Percentiles rank a stretch among this genome's conserved stretches.
Evolutionary conservation across 2,113 vertebrate species (phyloP).

Genomic region (Chamaea fasciata): DNA sequence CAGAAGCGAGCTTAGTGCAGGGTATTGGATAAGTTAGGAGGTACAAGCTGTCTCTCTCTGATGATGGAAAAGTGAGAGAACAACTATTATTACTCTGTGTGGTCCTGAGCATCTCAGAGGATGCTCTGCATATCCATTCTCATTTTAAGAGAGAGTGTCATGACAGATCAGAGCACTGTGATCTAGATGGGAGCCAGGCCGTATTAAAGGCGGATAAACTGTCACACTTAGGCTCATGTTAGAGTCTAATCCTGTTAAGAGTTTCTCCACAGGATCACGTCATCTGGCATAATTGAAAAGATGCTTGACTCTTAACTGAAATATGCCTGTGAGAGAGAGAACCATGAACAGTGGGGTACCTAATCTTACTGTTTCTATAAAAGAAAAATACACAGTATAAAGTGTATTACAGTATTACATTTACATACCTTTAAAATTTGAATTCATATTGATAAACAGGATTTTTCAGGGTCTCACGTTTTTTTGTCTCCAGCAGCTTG

Average conservation of each 20-base stretch:
- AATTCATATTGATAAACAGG: neutral
- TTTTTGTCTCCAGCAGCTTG: neutral
- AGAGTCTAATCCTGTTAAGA: slow-evolving; percentile 56
- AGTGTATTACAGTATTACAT: neutral
- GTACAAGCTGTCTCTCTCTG: neutral
- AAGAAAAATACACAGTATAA: neutral
- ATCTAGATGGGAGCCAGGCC: slow-evolving; percentile 26
- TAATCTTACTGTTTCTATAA: neutral
- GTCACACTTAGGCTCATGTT: slow-evolving; percentile 29
- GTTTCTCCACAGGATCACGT: slow-evolving; percentile 33
- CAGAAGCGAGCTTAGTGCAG: neutral
- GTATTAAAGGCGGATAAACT: slow-evolving; percentile 29
- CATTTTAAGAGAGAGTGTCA: slow-evolving; percentile 14
- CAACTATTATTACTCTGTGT: neutral
- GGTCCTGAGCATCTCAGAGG: neutral
- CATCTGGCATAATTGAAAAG: slow-evolving; percentile 44
- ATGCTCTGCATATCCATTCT: neutral
- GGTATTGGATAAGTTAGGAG: neutral
- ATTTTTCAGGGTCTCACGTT: neutral
- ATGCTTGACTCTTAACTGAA: neutral
- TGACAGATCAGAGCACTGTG: neutral
- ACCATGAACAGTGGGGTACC: neutral
- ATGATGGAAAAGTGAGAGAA: neutral
- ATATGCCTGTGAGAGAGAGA: neutral
- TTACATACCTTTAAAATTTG: neutral